Base-by-base conservation (phyloP, 2,113 vertebrate genomes). In the Eudyptes chrysolophus region DNA sequence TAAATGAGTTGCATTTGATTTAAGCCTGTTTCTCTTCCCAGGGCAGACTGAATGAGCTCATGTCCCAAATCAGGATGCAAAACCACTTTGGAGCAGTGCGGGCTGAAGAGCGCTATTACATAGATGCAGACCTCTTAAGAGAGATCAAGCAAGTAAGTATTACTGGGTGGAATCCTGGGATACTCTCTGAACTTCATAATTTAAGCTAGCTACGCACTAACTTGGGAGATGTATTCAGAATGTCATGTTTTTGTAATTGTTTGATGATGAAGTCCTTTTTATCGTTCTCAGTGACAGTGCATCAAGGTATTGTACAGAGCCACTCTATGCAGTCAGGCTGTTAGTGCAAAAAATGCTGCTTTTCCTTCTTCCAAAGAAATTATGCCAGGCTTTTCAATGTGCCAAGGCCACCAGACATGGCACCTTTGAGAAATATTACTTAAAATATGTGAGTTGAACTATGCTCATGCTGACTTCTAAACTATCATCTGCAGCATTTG, bases 11-110 rank as follows among this genome's bases (percentile, higher is more conserved):
- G n/a, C 8, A 7, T 77, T 58, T 64, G 26, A 58, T 65, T 46
- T 34, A 25, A 77, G 42, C 27, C 72, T 94, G 27, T 94, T 64
- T 76, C 30, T 93, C 21, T 92, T 96, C 22, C 87, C 95, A 99
- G 99, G 99, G 99, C n/a, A 99, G 99, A 20, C 97, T 99, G 94
- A 99, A 99, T 83, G 99, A 99, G 96, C 98, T 99, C 55, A 99
- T 99, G 99, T 99, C 99, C 76, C 99, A 99, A 87, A 99, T 99
- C 96, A 98, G 99, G 64, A 99, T 99, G 99, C 99, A 99, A 97
- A 99, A 99, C 95, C 99, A 99, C 87, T 99, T 99, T 62, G 99
- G 99, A 78, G 98, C 99, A 6, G 99, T 99, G 79, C 98, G 98
- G 78, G 99, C 99, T 10, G 99, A 99, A 68, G 99, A 99, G 89